These are phyloP conservation scores for Congeria kusceri DNA, from an alignment of 2,888 invertebrate genomes.

Conservation along the genomic window DNA sequence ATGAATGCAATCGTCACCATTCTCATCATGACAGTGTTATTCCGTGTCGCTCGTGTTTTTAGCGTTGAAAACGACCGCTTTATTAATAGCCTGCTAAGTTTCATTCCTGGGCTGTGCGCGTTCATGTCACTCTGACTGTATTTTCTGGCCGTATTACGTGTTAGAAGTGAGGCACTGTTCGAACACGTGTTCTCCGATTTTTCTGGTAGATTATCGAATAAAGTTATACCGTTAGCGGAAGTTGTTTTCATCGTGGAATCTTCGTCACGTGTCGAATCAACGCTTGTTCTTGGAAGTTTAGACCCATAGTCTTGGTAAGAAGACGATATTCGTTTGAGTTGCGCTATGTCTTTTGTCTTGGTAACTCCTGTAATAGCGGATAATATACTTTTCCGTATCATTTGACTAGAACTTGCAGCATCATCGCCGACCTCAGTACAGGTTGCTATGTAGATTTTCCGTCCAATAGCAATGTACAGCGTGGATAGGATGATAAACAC, in stretches of 20 bases:
- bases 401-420: constrained; percentile 9
- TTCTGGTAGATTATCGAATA: no score
- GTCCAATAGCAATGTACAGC: constrained; percentile 57
- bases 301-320: no score
- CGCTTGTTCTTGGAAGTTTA: no score
- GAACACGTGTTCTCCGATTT: no score
- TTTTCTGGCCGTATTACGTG: no score
- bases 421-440: constrained; percentile 40
- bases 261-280: no score
- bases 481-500: constrained; percentile 39
- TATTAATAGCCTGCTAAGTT: no score
- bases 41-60: constrained; percentile 31
- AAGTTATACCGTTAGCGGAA: no score
- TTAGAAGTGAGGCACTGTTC: no score
- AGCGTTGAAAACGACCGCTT: constrained; percentile 5
- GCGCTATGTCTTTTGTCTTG: constrained; percentile 16
- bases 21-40: constrained; percentile 61
- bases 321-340: not conserved
- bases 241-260: no score
- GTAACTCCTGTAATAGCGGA: constrained; percentile 51
- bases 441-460: constrained; percentile 56
- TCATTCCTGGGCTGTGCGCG: no score
- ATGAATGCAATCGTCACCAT: constrained; percentile 63
- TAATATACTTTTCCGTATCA: constrained; percentile 55
- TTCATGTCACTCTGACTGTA: no score